Base-by-base conservation (phyloP, 2,113 vertebrate genomes). In the Phalacrocorax pelagicus region DNA sequence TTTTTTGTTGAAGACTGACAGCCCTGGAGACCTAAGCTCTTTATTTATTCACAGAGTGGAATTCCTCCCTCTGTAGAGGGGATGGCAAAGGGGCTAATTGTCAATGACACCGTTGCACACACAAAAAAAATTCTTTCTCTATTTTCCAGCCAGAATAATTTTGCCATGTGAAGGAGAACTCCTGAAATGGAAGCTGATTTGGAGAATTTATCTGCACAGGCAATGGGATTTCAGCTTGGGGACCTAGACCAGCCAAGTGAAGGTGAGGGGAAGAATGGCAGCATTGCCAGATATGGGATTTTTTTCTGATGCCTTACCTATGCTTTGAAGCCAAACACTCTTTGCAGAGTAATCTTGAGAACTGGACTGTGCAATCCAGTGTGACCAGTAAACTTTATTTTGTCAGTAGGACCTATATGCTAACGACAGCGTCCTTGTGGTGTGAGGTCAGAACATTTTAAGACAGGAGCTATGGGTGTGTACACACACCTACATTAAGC, bases 81-180 rank as follows among this genome's bases (percentile, higher is more conserved):
- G 32, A 51, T 83, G 79, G 90, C 80, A 90, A 81, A 92, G 90
- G 82, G 82, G 77, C n/a, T 95, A 88, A 94, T 90, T 90, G 72
- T 92, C 88, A 81, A 2, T 63, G 75, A 90, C 24, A 23, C 42
- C 78, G 67, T 70, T 88, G 55, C 11, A 38, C 55, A 51, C 51
- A 59, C 29, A 42, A 10, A 69, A 88, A 66, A 73, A 46, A 47
- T 15, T 46, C 38, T 78, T 96, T 80, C 49, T 59, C 8, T 72
- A 0, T 81, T 84, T 95, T 84, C 23, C 59, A 67, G n/a, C 11
- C 29, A 59, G 63, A 92, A 63, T 36, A 59, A 74, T 59, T 83
- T 74, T 70, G 11, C 44, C 16, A 15, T 26, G 26, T 57, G 85
- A 78, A 40, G 61, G 47, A 92, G n/a, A 74, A 27, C 29, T 94